Base-by-base conservation (phyloP, 2,888 invertebrate genomes). In the Sepioteuthis lessoniana region DNA sequence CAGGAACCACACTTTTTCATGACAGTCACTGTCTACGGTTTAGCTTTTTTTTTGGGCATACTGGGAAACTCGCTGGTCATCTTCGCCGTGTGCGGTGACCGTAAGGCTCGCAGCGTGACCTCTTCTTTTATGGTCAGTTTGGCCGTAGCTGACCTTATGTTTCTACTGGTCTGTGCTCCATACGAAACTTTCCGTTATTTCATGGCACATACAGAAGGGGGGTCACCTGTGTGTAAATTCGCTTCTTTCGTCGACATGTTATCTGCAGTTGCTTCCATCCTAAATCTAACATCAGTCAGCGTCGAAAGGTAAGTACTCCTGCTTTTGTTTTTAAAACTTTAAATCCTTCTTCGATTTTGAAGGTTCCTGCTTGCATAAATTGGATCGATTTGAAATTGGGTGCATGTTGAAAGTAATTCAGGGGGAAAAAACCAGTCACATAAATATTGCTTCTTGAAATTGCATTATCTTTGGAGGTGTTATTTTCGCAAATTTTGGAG, bases 281-380 rank as follows among this genome's bases (percentile, higher is more conserved):
- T 97, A 55, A 97, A 97, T 94, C 96, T 97, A 19, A 97, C 97
- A 38, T 97, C 97, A 5, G 97, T 97, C 94, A 97, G 97, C 91
- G 95, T 97, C 16, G 97, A 97, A 96, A 97, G 97, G 97, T 97
- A 95, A 96, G 96, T 95, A 21, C 46, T 13, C 19, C 93, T 90
- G n/a, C 28, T 31, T 50, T 38, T 42, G 28, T 47, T 94, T 90
- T 37, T 8, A 4, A 8, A 47, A 2, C 25, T 10, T 90, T 35
- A 42, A 42, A 42, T 42, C 42, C 42, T 42, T 42, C 37, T 35
- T 90, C 37, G 10, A 16, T 90, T 90, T 90, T 35, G 37, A 16
- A 90, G 0, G n/a, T 90, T 13, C 8, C 25, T 90, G 90, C 90
- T 90, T 90, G 90, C 16, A 10, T 90, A 8, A 10, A 46, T 90